Evolutionary conservation across 2,113 vertebrate genomes (phyloP).

Genomic region (Bagarius yarrelli): DNA sequence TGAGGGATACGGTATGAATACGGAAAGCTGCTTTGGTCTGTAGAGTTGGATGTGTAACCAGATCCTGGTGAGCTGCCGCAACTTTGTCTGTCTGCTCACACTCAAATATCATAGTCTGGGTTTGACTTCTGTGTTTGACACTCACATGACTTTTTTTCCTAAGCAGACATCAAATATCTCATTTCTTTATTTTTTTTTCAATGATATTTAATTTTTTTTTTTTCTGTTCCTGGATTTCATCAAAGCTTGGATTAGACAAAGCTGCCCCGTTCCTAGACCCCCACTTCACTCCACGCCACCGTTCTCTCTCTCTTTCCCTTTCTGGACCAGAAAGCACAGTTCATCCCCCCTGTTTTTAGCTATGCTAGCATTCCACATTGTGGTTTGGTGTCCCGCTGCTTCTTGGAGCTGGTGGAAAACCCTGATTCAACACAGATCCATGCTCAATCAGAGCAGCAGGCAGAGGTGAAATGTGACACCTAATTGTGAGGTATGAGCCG

Average conservation of each 20-base stretch:
- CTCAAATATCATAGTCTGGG: not conserved
- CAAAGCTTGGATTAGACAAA: slow-evolving; percentile 69
- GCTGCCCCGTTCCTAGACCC: slow-evolving; percentile 50
- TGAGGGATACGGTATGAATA: not conserved
- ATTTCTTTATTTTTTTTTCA: not conserved
- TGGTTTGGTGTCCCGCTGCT: slow-evolving; percentile 50
- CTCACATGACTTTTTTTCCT: not conserved
- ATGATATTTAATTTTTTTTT: slow-evolving; percentile 3
- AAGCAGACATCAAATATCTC: not conserved
- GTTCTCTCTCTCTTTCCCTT: slow-evolving; percentile 46
- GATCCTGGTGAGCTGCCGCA: slow-evolving; percentile 13
- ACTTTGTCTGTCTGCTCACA: not conserved
- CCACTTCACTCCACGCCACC: not conserved
- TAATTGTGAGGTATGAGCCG: slow-evolving; percentile 50
- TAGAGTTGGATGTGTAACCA: slow-evolving; percentile 14
- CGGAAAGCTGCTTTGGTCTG: slow-evolving; percentile 5
- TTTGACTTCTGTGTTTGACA: not conserved
- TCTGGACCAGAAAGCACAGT: slow-evolving; percentile 61
- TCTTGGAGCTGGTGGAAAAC: slow-evolving; percentile 55
- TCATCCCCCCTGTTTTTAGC: slow-evolving; percentile 62
- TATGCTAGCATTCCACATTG: slow-evolving; percentile 58
- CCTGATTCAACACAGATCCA: slow-evolving; percentile 60
- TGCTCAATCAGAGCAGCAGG: slow-evolving; percentile 49
- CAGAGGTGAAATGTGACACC: slow-evolving; percentile 62
- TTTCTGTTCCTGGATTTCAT: slow-evolving; percentile 44